Evolutionary conservation across 2,113 vertebrate genomes (phyloP).

Genomic region (Scolopax mira): DNA sequence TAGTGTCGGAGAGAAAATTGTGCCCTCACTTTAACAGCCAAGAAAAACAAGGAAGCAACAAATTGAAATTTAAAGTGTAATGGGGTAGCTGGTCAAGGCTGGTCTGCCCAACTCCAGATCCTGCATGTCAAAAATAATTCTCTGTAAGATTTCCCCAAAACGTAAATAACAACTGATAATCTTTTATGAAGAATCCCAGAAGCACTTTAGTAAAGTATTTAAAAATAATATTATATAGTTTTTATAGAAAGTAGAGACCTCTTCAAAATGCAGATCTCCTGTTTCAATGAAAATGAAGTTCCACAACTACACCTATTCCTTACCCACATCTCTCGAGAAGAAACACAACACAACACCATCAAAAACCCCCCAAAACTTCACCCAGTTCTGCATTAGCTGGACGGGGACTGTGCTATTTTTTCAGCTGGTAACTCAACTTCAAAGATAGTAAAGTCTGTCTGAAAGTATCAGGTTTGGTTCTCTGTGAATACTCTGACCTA

Average conservation of each 20-base stretch:
- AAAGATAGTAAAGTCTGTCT: slow-evolving; percentile 90
- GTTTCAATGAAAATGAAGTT: not conserved
- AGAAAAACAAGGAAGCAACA: not conserved
- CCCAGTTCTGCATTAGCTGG: not conserved
- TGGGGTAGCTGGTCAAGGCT: not conserved
- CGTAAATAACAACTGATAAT: not conserved
- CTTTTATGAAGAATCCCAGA: not conserved
- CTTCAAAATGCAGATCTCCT: not conserved
- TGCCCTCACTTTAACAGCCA: not conserved
- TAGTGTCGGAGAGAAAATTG: not conserved
- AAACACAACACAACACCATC: not conserved
- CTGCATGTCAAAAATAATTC: not conserved
- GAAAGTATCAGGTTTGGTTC: slow-evolving; percentile 82
- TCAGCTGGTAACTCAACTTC: not conserved
- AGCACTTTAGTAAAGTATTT: not conserved
- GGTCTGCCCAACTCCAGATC: not conserved
- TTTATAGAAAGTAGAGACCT: not conserved
- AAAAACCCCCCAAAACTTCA: not conserved
- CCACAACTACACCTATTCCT: not conserved
- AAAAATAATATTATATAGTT: not conserved
- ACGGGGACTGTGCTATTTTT: not conserved
- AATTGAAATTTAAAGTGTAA: not conserved
- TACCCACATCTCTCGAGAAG: fast-evolving
- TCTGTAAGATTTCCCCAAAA: not conserved
- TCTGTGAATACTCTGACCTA: slow-evolving; percentile 91